These are phyloP conservation scores for Omphaloscelis lunosa DNA, from an alignment of 2,888 invertebrate species.

Conservation along the genomic window DNA sequence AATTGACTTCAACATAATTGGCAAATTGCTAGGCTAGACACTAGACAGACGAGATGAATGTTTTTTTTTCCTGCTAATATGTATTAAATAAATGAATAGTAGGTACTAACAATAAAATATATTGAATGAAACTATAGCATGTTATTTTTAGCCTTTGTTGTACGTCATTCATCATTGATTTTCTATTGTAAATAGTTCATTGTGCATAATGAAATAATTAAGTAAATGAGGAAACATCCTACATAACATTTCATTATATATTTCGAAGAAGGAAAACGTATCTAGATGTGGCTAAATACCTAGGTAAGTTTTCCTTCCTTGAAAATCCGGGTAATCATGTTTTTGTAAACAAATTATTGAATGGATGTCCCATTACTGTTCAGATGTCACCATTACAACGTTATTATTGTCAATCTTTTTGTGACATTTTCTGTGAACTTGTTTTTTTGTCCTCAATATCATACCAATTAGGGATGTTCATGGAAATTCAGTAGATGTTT, in stretches of 20 bases:
- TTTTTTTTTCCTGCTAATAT: neutral
- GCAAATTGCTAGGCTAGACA: neutral
- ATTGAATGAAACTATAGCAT: neutral
- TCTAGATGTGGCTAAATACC: neutral
- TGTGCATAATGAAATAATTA: neutral
- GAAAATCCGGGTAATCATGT: neutral
- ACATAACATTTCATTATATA: neutral
- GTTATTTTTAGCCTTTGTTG: slow-evolving; percentile 1
- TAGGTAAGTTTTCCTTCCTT: neutral
- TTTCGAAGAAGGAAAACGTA: neutral
- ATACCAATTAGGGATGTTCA: slow-evolving; percentile 3
- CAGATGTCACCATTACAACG: neutral
- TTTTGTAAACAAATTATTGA: neutral
- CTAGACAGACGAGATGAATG: neutral
- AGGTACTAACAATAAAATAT: neutral
- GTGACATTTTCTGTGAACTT: slow-evolving; percentile 3
- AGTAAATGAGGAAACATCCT: neutral
- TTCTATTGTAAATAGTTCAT: neutral
- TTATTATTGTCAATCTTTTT: neutral
- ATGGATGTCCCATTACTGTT: neutral
- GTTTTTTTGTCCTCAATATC: slow-evolving; percentile 14
- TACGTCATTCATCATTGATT: slow-evolving; percentile 8
- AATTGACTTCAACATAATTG: slow-evolving; percentile 7
- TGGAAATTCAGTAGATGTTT: neutral
- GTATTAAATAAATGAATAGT: neutral